Base-by-base conservation (phyloP, 1,140 invertebrate genomes). In the Pseudomyrmex gracilis region DNA sequence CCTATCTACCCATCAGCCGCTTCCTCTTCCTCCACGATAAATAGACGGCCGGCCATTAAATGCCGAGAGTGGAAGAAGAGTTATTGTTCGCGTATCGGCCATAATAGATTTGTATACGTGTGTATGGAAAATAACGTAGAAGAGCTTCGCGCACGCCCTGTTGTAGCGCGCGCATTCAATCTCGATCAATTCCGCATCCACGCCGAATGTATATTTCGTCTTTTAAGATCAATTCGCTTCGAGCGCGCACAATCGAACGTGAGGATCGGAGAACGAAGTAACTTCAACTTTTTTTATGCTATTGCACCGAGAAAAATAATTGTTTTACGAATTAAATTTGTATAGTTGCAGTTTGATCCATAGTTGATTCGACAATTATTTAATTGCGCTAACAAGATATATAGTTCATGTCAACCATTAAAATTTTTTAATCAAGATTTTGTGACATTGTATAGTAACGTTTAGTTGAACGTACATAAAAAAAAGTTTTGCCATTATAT, bases 11-110 rank as follows among this genome's bases (percentile, higher is more conserved):
- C 93, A 94, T 94, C 94, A 94, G 92, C 87, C 91, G 92, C 93
- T 94, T 94, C 94, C 94, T 94, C 93, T 94, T 94, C 94, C 94
- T 94, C 91, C 90, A 88, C 90, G 90, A 89, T 93, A 92, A 93
- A 93, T 93, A 93, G 93, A 92, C 90, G 90, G 89, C 90, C 89
- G 90, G 90, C 87, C 92, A 93, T 93, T 93, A 93, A 93, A 92
- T 85, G 90, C 92, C 90, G 90, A 93, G 90, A 91, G 90, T 91
- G 90, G 84, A 85, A 71, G 91, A 93, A 93, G 93, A 93, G 92
- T 94, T 94, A 94, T 94, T 93, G 93, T 94, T 93, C 92, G 90
- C 90, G 91, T 90, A 91, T 91, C 89, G 90, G 34, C 91, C 89
- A 92, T 93, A 90, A 93, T 93, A 90, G 89, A 93, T 93, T 93